Evolutionary conservation across 1,140 invertebrate genomes (phyloP).

Genomic region (Leptopilina clavipes): DNA sequence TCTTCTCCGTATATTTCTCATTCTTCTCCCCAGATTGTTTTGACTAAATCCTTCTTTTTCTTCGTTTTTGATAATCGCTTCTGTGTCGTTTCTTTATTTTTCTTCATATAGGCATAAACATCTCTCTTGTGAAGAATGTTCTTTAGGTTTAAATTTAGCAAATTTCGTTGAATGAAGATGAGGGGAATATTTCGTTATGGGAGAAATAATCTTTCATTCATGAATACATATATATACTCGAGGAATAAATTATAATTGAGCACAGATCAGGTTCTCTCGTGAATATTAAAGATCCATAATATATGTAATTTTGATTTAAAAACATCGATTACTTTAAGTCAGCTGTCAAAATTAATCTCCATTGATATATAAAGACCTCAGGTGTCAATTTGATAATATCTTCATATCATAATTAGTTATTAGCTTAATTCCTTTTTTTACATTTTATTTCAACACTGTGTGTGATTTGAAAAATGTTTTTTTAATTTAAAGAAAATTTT

Average conservation of each 20-base stretch:
- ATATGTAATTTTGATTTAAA: conserved; percentile 1
- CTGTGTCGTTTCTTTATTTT: background rate
- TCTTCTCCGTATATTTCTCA: background rate
- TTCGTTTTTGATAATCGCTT: background rate
- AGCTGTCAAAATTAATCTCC: background rate
- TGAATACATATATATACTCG: background rate
- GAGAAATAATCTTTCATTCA: conserved; percentile 27
- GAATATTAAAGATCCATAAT: conserved; percentile 17
- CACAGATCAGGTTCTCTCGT: background rate
- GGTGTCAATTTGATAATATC: background rate
- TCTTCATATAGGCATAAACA: background rate
- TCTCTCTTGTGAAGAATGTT: background rate
- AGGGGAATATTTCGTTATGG: background rate
- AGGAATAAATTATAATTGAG: conserved; percentile 18
- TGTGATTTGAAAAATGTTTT: too few species aligned
- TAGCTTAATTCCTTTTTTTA: background rate
- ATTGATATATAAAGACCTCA: background rate
- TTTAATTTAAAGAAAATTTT: too few species aligned
- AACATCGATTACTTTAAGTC: background rate
- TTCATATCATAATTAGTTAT: background rate
- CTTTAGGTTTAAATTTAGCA: background rate
- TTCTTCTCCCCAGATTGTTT: background rate
- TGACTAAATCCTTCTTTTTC: background rate
- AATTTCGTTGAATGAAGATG: background rate
- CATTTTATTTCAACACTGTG: too few species aligned